Evolutionary conservation across 2,888 invertebrate genomes (phyloP), one percentile per base, ranked within the genome.

Genomic region (Patella caerulea): DNA sequence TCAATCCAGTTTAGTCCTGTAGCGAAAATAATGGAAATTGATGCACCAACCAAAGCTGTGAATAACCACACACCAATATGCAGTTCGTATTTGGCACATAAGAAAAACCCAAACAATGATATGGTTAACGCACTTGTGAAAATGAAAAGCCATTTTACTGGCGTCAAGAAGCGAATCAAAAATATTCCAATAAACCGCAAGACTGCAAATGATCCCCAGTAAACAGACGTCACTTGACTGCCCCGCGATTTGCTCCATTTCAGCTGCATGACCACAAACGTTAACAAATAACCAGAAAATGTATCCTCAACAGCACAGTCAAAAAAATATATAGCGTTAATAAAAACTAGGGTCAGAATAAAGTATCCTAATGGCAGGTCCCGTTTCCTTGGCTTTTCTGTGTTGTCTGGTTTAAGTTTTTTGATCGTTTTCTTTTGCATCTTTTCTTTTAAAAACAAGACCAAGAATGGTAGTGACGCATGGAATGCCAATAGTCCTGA

Each of bases 191-290:
- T 79, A 73, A 90, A 88, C n/a, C 92, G 86, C 5, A 87, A 89
- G 4, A 86, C 82, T 4, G 92, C 90, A 84, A 92, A 92, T 4
- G 89, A 85, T 0, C 89, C 91, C 92, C 92, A 92, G 81, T 90
- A 92, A 0, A 90, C 85, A 12, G 92, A 89, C 0, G 90, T 89
- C 5, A 92, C 78, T 29, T 86, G 84, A 1, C 89, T 86, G 2
- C 90, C 91, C 12, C 83, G 82, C 0, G 86, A 78, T 71, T 89
- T 89, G 4, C 85, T 80, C 83, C 91, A 86, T 17, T 84, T 80
- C 11, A 90, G 83, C 78, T 88, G 83, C 24, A 87, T 86, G 1
- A 91, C 87, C 11, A 89, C 85, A 81, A 90, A 92, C 15, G 90
- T 87, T 71, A 90, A 83, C 5, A 92, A 83, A 54, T 91, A 88